Evolutionary conservation across 2,113 vertebrate genomes (phyloP), one percentile per base, ranked within the genome.

Genomic region (Nibea albiflora): DNA sequence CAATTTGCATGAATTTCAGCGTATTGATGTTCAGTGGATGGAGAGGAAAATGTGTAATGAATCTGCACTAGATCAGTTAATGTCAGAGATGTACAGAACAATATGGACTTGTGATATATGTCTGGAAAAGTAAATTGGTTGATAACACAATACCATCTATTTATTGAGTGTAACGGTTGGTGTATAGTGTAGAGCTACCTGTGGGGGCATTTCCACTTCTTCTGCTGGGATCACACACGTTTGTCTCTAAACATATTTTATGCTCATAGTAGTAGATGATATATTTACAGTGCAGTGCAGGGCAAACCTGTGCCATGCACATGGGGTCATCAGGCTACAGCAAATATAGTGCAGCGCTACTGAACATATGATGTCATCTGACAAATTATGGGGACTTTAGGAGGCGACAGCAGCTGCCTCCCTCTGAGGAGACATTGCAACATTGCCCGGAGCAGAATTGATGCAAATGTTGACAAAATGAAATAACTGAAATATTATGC

Each of bases 1-100:
- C 42, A 53, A 47, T 82, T 80, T 76, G 50, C 56, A 71, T 79
- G 35, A 11, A 44, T 74, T 54, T 53, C 12, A 75, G 22, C 15
- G 52, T 28, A 67, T 61, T 54, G 57, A 76, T 72, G 70, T 67
- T n/a, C 42, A 47, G 24, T 9, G 19, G 26, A 35, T 68, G 50
- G n/a, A 39, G 44, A 56, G 28, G 10, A 28, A 61, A 47, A 54
- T 66, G 47, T 19, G 44, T 15, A 53, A 54, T 58, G 19, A 19
- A 64, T 68, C 50, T 49, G 22, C 53, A 46, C 16, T 20, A 2
- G 26, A 31, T 35, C 57, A 15, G 60, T 71, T 54, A 54, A 78
- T 65, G 54, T 42, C n/a, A 57, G 3, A 4, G 14, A 64, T n/a
- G 26, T 26, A 61, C 3, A n/a, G n/a, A 50, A 19, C 31, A 60